A percentile compares a stretch with the other conserved stretches of the same genome.
phyloP scores from a whole-genome alignment of 2,888 invertebrate genomes.

The Anarsia innoxiella region DNA sequence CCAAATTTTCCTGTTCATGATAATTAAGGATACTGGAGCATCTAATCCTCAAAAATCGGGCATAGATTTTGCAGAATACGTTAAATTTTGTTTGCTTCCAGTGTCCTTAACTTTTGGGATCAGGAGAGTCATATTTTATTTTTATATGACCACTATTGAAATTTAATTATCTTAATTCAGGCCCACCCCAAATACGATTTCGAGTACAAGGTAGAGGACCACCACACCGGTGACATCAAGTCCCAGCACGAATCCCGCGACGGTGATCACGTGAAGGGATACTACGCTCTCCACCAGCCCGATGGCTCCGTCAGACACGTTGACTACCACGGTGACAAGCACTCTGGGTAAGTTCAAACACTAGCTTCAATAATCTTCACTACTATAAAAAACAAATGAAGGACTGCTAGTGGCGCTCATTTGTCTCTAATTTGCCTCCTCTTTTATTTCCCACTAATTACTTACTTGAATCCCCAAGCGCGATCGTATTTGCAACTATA shows the following conservation, averaged over 20 bases:
- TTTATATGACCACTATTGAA: too few relatives aligned
- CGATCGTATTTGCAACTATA: too few relatives aligned
- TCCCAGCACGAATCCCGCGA: constrained; percentile 58
- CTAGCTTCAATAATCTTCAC: background rate
- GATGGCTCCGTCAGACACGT: constrained; percentile 69
- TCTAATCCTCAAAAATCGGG: too few relatives aligned
- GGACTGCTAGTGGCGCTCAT: background rate
- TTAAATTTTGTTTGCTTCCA: too few relatives aligned
- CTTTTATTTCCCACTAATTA: too few relatives aligned
- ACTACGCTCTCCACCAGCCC: constrained; percentile 60
- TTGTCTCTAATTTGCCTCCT: background rate
- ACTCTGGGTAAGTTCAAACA: constrained; percentile 40
- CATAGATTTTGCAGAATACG: too few relatives aligned
- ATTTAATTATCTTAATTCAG: too few relatives aligned
- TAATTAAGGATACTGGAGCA: too few relatives aligned
- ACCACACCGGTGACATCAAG: constrained; percentile 68
- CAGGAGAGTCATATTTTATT: too few relatives aligned
- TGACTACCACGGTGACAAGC: constrained; percentile 65
- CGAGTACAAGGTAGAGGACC: constrained; percentile 52
- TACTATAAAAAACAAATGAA: background rate
- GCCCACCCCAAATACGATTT: constrained; percentile 53
- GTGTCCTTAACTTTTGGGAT: too few relatives aligned
- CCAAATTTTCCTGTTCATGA: too few relatives aligned
- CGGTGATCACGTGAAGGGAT: constrained; percentile 51
- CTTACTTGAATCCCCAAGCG: too few relatives aligned